A percentile compares a stretch with the other conserved stretches of the same genome.
phyloP scores from a whole-genome alignment of 2,113 vertebrate species.

The Guaruba guarouba region DNA sequence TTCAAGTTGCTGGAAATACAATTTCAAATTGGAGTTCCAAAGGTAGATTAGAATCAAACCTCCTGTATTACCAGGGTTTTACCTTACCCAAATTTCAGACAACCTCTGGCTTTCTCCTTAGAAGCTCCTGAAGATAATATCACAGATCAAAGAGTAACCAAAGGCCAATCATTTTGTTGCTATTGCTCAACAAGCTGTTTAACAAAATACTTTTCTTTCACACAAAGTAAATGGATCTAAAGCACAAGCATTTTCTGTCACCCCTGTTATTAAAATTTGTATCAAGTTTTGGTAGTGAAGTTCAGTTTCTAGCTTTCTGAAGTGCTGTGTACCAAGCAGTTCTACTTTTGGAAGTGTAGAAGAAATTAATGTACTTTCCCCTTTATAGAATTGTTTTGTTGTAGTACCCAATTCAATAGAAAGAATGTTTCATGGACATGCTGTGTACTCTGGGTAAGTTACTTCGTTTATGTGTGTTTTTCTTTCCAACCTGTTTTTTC shows the following conservation, averaged over 20 bases:
- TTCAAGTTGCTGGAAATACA: not conserved
- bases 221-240: not conserved
- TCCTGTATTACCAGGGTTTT: not conserved
- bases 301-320: not conserved
- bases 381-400: not conserved
- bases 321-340: not conserved
- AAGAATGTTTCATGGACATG: not conserved
- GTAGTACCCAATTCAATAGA: not conserved
- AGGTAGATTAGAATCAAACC: not conserved
- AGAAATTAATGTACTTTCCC: not conserved
- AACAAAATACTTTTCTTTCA: conserved; percentile 21
- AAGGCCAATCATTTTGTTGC: conserved; percentile 6
- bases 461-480: not conserved
- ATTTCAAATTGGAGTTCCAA: not conserved
- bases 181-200: conserved; percentile 16
- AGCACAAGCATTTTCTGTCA: not conserved
- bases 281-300: not conserved
- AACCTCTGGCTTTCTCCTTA: conserved; percentile 1
- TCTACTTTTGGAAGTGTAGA: not conserved
- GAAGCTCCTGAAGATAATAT: not conserved
- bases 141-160: conserved; percentile 28
- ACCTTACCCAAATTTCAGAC: not conserved
- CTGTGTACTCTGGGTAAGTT: not conserved
- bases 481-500: not conserved
- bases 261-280: not conserved